These are phyloP conservation scores for Phyllotis vaccarum DNA, from an alignment of 2,797 vertebrate species.

Conservation along the genomic window DNA sequence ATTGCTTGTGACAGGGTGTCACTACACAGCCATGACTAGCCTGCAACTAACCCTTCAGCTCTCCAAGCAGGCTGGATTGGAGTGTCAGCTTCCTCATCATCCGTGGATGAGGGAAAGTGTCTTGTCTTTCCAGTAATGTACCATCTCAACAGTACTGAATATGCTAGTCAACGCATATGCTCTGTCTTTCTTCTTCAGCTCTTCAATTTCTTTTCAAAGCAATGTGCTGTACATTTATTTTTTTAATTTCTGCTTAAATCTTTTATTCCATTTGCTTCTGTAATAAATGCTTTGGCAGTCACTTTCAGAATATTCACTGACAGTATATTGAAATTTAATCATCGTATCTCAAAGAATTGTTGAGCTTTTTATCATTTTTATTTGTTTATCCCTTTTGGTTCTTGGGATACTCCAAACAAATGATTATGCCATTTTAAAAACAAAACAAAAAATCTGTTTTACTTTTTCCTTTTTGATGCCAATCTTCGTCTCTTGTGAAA, in stretches of 20 bases:
- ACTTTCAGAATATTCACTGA: neutral
- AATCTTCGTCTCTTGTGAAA: neutral
- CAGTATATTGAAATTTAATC: slow-evolving; percentile 7
- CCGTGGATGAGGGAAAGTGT: neutral
- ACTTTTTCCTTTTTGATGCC: neutral
- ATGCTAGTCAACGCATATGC: neutral
- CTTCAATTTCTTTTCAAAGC: neutral
- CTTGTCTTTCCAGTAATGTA: neutral
- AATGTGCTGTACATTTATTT: neutral
- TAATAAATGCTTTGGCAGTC: neutral
- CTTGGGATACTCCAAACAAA: neutral
- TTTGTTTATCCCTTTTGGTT: neutral
- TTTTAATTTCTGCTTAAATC: neutral
- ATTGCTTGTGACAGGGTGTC: neutral
- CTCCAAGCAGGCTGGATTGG: no score
- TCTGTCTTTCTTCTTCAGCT: neutral
- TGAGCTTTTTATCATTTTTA: neutral
- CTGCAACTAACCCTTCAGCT: neutral
- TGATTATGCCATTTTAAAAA: neutral
- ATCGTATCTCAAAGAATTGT: neutral
- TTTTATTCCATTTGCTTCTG: slow-evolving; percentile 38
- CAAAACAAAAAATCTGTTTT: neutral
- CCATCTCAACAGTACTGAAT: neutral
- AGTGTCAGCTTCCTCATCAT: neutral
- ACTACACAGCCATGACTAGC: neutral